phyloP scores from a whole-genome alignment of 2,113 vertebrate genomes.

The Myanophis thanlyinensis region DNA sequence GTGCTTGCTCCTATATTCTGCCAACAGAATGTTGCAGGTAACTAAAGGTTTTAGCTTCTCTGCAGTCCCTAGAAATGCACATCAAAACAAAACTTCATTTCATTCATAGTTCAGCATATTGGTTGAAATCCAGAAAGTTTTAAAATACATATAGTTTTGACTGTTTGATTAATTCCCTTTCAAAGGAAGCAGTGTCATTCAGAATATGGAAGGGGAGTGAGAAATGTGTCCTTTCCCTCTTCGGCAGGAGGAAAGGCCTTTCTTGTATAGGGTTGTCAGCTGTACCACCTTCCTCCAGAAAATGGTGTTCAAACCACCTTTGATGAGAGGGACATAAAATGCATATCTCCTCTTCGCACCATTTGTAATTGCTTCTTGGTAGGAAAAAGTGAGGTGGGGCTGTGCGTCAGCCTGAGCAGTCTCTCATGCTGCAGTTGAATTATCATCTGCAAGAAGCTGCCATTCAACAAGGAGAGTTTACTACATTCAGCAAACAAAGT shows the following conservation, averaged over 20 bases:
- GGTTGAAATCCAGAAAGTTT: background rate
- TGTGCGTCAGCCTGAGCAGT: background rate
- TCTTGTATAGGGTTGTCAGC: background rate
- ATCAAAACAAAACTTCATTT: background rate
- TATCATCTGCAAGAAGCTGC: background rate
- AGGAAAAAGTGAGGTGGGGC: background rate
- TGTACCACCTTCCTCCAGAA: background rate
- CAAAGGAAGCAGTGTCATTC: background rate
- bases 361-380: background rate
- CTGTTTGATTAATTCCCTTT: background rate
- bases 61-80: background rate
- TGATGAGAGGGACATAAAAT: background rate
- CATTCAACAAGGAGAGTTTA: background rate
- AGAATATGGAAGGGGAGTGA: background rate
- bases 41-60: background rate
- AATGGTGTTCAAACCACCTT: background rate
- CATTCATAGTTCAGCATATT: background rate
- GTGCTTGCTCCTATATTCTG: background rate
- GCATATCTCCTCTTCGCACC: background rate
- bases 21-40: background rate
- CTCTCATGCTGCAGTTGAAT: background rate
- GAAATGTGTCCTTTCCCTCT: background rate
- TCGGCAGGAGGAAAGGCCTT: background rate
- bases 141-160: background rate
- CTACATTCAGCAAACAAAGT: background rate